Conservation (phyloP, 2,888 invertebrate species). For the Plebejus argus region DNA sequence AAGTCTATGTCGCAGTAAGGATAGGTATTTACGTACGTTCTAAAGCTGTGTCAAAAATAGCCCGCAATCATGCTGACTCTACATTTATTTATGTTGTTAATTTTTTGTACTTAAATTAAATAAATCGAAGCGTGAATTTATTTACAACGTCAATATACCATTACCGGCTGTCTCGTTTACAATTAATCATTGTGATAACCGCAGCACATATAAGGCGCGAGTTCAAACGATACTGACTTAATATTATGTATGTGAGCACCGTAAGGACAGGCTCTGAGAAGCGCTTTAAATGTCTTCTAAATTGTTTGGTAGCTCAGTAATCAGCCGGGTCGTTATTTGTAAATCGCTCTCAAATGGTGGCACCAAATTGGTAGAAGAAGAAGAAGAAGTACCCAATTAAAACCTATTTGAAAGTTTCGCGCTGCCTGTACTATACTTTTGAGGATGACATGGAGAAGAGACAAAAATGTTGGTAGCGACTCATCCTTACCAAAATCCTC, state of each 20-base stretch:
- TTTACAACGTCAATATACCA: conserved; percentile 41
- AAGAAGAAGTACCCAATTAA: too few relatives aligned
- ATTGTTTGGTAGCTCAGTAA: too few relatives aligned
- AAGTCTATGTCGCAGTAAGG: too few relatives aligned
- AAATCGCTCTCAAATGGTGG: too few relatives aligned
- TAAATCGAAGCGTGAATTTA: conserved; percentile 37
- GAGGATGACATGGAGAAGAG: background rate
- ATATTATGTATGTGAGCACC: conserved; percentile 31
- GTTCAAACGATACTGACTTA: conserved; percentile 36
- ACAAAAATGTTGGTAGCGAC: background rate
- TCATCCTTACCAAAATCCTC: background rate
- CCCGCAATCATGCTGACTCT: background rate
- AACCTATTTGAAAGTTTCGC: too few relatives aligned
- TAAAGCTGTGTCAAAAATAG: background rate
- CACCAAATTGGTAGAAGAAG: too few relatives aligned
- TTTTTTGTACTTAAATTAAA: conserved; percentile 34
- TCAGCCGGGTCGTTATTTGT: too few relatives aligned
- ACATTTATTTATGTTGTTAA: conserved; percentile 12
- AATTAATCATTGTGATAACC: conserved; percentile 46
- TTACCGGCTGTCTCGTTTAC: conserved; percentile 38
- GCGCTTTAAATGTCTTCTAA: background rate
- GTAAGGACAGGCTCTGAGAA: background rate
- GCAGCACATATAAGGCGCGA: conserved; percentile 44
- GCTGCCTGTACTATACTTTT: too few relatives aligned
- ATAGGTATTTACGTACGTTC: background rate